phyloP scores from a whole-genome alignment of 2,113 vertebrate genomes.

The Bagarius yarrelli region DNA sequence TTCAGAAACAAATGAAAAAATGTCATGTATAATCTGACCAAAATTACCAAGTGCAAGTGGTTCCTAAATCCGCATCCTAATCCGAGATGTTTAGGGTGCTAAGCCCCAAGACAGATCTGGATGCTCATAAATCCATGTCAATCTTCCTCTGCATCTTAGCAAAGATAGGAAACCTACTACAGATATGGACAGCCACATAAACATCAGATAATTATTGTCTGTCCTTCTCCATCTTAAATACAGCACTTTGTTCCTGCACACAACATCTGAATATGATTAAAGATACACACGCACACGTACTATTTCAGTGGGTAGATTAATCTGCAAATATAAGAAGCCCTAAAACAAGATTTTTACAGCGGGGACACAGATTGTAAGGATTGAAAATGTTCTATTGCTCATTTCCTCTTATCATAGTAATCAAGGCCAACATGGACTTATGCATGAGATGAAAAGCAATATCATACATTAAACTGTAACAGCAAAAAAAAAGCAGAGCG shows the following conservation, averaged over 20 bases:
- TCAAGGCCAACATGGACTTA: slow-evolving; percentile 11
- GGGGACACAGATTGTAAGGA: not conserved
- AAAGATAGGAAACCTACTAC: slow-evolving; percentile 33
- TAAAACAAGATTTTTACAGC: not conserved
- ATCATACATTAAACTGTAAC: not conserved
- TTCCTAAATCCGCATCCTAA: slow-evolving; percentile 49
- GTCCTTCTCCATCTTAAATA: slow-evolving; percentile 9
- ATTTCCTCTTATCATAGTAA: slow-evolving; percentile 6
- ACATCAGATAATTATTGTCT: slow-evolving; percentile 28
- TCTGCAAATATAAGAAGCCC: slow-evolving; percentile 12
- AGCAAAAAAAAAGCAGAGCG: not conserved
- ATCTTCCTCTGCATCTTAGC: slow-evolving; percentile 36
- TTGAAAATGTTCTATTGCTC: not conserved
- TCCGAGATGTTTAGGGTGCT: slow-evolving; percentile 49
- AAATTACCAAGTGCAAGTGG: slow-evolving; percentile 48
- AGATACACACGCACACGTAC: slow-evolving; percentile 43
- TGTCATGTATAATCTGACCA: slow-evolving; percentile 53
- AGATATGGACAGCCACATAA: slow-evolving; percentile 11
- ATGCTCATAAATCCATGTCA: slow-evolving; percentile 49
- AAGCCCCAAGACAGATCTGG: slow-evolving; percentile 45
- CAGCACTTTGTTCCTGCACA: not conserved
- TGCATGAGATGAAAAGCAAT: slow-evolving; percentile 7
- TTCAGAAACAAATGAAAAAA: slow-evolving; percentile 51
- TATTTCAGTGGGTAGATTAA: not conserved
- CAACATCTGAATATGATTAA: not conserved